Conservation (phyloP, 2,888 invertebrate genomes). For the Acleris emargana region DNA sequence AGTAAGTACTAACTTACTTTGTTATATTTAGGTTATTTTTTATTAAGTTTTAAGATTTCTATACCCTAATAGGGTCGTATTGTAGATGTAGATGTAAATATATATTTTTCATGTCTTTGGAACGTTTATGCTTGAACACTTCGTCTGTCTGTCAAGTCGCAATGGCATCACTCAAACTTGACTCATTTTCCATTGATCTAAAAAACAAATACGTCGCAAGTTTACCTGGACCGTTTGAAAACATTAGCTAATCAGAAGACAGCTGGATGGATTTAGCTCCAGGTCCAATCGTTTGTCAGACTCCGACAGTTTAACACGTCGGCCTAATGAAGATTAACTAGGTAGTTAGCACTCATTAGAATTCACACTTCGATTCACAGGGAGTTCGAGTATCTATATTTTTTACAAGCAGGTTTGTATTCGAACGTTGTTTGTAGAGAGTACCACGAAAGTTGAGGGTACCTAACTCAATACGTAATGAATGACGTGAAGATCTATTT, state of each 20-base stretch:
- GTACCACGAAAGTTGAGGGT: not conserved
- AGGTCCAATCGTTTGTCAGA: slow-evolving; percentile 22
- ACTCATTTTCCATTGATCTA: not conserved
- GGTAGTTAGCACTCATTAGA: slow-evolving; percentile 34
- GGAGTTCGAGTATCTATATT: not conserved
- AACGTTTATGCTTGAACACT: too few relatives aligned
- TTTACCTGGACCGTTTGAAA: slow-evolving; percentile 16
- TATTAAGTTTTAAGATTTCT: too few relatives aligned
- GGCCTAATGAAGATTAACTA: slow-evolving; percentile 36
- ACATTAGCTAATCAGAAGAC: slow-evolving; percentile 21
- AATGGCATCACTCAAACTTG: too few relatives aligned
- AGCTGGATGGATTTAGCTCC: slow-evolving; percentile 26
- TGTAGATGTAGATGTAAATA: too few relatives aligned
- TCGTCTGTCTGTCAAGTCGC: too few relatives aligned
- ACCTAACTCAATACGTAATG: not conserved
- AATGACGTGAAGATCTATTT: not conserved
- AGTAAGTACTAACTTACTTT: too few relatives aligned
- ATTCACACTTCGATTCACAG: slow-evolving; percentile 24
- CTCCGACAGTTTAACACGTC: slow-evolving; percentile 25
- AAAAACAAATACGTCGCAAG: slow-evolving; percentile 15
- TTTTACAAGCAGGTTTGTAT: not conserved
- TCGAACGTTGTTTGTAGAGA: not conserved
- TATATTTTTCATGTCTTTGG: too few relatives aligned
- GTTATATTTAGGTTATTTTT: too few relatives aligned
- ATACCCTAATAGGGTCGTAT: too few relatives aligned